These are phyloP conservation scores for Trachops cirrhosus DNA, from an alignment of 2,797 vertebrate species.

Conservation along the genomic window DNA sequence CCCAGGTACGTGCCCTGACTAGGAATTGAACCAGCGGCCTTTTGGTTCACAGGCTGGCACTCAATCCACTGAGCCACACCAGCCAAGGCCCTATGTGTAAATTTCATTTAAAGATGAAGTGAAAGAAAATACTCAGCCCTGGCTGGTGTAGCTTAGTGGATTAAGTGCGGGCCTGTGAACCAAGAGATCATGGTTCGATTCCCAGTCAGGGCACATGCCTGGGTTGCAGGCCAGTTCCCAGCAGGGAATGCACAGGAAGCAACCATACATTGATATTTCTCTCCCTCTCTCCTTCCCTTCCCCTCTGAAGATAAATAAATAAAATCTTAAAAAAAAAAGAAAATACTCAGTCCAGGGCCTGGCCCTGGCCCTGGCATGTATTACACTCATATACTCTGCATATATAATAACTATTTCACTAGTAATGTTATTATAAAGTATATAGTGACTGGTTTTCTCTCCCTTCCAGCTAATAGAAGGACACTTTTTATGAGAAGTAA, in stretches of 20 bases:
- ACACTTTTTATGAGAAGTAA: constrained; percentile 56
- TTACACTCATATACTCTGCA: background rate
- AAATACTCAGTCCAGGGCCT: background rate
- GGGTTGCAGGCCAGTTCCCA: no score
- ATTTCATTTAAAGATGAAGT: constrained; percentile 39
- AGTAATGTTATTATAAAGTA: constrained; percentile 39
- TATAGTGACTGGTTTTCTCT: constrained; percentile 35
- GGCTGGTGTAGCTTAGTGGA: no score
- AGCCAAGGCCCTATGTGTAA: background rate
- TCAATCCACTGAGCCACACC: background rate
- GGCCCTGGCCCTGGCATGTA: background rate
- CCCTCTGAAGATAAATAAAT: no score
- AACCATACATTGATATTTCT: no score
- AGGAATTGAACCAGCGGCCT: background rate
- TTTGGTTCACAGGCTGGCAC: background rate
- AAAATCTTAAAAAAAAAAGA: constrained; percentile 24
- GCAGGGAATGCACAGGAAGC: no score
- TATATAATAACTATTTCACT: constrained; percentile 27
- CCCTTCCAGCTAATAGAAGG: background rate
- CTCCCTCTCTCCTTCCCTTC: no score
- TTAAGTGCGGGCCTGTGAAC: no score
- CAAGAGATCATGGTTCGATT: no score
- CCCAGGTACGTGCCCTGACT: background rate
- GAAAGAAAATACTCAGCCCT: constrained; percentile 17
- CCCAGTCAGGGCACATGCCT: no score